A percentile compares a stretch with the other conserved stretches of the same genome.
phyloP scores from a whole-genome alignment of 2,888 invertebrate species.

The Slavum lentiscoides region DNA sequence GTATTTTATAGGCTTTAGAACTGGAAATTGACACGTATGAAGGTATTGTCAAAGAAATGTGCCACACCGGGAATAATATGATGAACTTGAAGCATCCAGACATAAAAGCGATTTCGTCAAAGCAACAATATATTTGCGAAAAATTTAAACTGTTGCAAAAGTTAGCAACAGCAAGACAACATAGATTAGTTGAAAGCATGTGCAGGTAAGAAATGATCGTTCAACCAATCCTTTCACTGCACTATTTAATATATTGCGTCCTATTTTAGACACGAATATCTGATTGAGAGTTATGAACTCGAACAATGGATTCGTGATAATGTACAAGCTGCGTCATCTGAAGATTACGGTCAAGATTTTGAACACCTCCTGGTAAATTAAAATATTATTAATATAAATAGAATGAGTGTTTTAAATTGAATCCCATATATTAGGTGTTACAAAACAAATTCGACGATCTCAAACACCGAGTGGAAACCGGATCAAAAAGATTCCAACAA shows the following conservation, averaged over 20 bases:
- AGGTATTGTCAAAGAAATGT: conserved; percentile 90
- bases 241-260: background rate
- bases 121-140: conserved; percentile 76
- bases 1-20: conserved; percentile 72
- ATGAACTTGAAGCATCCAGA: conserved; percentile 80
- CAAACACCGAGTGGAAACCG: conserved; percentile 85
- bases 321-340: conserved; percentile 82
- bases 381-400: too few species aligned
- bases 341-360: conserved; percentile 93
- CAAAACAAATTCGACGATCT: conserved; percentile 92
- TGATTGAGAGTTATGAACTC: conserved; percentile 85
- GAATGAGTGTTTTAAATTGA: background rate
- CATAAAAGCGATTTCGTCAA: conserved; percentile 75
- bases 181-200: conserved; percentile 86
- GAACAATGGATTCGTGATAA: conserved; percentile 93
- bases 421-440: conserved; percentile 66
- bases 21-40: conserved; percentile 89
- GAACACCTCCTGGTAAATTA: conserved; percentile 75
- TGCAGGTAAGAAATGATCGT: conserved; percentile 61
- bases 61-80: conserved; percentile 81
- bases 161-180: conserved; percentile 76
- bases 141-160: conserved; percentile 80
- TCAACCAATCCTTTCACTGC: background rate
- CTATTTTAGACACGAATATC: conserved; percentile 76
- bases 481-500: conserved; percentile 85